Percentiles rank a stretch among this genome's conserved stretches.
Conservation (phyloP, 2,797 vertebrate genomes). For the Remorina albescens region DNA sequence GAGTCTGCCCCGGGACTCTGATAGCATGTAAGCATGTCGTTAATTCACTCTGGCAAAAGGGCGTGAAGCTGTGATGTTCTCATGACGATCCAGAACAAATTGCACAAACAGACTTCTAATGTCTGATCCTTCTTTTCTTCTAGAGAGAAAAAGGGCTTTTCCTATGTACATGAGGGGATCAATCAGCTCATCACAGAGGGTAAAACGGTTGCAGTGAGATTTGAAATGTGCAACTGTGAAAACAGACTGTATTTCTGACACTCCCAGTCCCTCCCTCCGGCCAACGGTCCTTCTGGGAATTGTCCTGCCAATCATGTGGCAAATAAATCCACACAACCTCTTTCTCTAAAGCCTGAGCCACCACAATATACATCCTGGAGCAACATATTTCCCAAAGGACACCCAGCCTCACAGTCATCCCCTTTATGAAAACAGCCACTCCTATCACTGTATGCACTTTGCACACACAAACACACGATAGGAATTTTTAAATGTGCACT, state of each 20-base stretch:
- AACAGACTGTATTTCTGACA: constrained; percentile 31
- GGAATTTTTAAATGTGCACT: constrained; percentile 37
- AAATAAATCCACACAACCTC: constrained; percentile 46
- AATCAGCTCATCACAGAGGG: constrained; percentile 25
- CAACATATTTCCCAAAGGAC: constrained; percentile 48
- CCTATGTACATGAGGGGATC: constrained; percentile 1
- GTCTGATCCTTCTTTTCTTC: constrained; percentile 22
- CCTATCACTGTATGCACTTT: constrained; percentile 27
- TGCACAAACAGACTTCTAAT: constrained; percentile 24
- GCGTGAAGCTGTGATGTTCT: constrained; percentile 36
- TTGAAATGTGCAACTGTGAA: constrained; percentile 14
- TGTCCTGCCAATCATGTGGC: constrained; percentile 50
- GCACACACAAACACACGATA: constrained; percentile 11
- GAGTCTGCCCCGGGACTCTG: constrained; percentile 14
- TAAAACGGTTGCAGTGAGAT: constrained; percentile 8
- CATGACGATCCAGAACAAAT: constrained; percentile 50
- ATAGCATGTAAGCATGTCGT: constrained; percentile 17
- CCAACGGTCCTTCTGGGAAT: constrained; percentile 22
- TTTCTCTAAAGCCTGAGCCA: constrained; percentile 15
- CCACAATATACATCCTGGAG: constrained; percentile 40
- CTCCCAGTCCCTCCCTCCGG: background rate
- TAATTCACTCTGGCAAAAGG: constrained; percentile 34
- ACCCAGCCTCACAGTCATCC: constrained; percentile 31
- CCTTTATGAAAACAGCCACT: constrained; percentile 55
- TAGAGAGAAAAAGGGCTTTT: background rate